Base-by-base conservation (phyloP, 2,113 vertebrate genomes). In the Salvelinus sp. region DNA sequence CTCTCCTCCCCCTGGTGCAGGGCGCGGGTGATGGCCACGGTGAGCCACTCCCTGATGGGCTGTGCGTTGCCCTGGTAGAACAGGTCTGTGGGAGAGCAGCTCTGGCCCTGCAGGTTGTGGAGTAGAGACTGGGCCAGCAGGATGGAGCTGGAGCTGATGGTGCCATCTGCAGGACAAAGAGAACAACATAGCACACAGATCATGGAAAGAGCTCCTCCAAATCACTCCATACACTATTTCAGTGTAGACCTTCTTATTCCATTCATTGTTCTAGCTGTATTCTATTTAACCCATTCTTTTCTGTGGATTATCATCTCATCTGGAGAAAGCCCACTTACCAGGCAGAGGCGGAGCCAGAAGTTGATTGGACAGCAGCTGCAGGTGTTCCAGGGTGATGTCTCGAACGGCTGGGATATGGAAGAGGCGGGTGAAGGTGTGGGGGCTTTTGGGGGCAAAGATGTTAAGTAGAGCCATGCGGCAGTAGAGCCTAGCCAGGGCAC, bases 1-100 rank as follows among this genome's bases (percentile, higher is more conserved):
- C 96, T 97, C 69, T 98, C 98, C 84, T 98, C 97, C 33, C 97
- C 97, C 83, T 98, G 98, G 83, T 98, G 98, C 82, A 98, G 91
- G 0, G 96, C 95, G 77, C 97, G 94, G 16, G 96, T 98, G 66
- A 99, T 97, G 87, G 98, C 97, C 73, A 99, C 96, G 0, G 91
- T 94, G 23, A 99, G 94, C 98, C 98, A 99, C 83, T 98, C 98
- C 13, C 95, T 90, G 87, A 98, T 94, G 3, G 93, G 92, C 72
- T 95, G 95, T 6, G 95, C 94, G 60, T 93, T 97, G 73, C 98
- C 96, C 90, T 99, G 98, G 91, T 98, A 99, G 90, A 99, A 99
- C 27, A 98, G 94, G 70, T 98, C 97, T 0, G 97, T 97, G 83
- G 96, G 96, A 0, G 97, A 97, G 83, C 97, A 98, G 92, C 91